These are phyloP conservation scores for Lochmaea capreae DNA, from an alignment of 2,888 invertebrate species.

Conservation along the genomic window DNA sequence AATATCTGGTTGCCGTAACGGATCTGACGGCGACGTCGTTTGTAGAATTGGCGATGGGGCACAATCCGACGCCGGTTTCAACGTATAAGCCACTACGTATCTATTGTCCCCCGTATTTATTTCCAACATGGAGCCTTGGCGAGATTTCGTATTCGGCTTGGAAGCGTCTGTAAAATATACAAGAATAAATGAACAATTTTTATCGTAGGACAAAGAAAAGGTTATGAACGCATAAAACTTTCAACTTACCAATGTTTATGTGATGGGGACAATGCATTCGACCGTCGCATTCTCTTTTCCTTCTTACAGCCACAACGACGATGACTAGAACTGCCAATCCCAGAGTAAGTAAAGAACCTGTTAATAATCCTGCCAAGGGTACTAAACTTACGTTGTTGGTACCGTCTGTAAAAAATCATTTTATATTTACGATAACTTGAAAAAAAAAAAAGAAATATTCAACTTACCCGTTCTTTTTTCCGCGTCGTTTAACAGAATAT, in stretches of 20 bases:
- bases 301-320: conserved; percentile 74
- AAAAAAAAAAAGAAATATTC: neutral
- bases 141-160: conserved; percentile 68
- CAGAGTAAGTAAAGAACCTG: conserved; percentile 75
- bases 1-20: conserved; percentile 70
- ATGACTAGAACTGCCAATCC: conserved; percentile 74
- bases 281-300: conserved; percentile 67
- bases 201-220: too few species aligned
- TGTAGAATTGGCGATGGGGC: conserved; percentile 51
- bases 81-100: conserved; percentile 87
- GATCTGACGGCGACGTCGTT: conserved; percentile 52
- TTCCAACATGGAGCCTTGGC: conserved; percentile 72
- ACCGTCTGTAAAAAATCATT: conserved; percentile 68
- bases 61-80: conserved; percentile 73
- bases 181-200: neutral
- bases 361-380: conserved; percentile 77
- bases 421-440: neutral
- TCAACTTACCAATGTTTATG: conserved; percentile 51
- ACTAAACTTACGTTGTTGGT: conserved; percentile 77
- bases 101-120: conserved; percentile 84
- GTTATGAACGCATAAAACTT: neutral
- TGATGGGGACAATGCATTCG: conserved; percentile 64
- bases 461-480: conserved; percentile 83
- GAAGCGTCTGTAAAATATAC: conserved; percentile 55
- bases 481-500: conserved; percentile 88